Conservation (phyloP, 92 coral and sea anemone genomes). For the Micromussa lordhowensis region DNA sequence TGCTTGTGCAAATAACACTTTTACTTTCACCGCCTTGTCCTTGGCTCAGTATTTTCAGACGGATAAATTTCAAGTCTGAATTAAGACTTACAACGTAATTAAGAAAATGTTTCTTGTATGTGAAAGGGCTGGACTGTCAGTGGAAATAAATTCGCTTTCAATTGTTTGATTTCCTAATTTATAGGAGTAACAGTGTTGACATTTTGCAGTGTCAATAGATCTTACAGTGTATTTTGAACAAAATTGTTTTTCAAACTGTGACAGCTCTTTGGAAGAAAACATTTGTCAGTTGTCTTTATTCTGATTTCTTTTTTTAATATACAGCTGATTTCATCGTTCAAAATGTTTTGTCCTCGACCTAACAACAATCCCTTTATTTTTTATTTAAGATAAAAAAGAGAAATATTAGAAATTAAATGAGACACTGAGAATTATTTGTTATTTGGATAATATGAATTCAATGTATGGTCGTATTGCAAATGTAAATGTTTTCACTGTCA, state of each 20-base stretch:
- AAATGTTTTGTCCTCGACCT: neutral
- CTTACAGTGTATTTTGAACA: neutral
- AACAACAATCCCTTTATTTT: neutral
- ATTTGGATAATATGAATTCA: neutral
- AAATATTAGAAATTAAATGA: neutral
- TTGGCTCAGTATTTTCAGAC: neutral
- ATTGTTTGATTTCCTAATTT: conserved; percentile 50
- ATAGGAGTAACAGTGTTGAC: conserved; percentile 33
- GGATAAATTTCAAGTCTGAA: neutral
- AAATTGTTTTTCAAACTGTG: conserved; percentile 32
- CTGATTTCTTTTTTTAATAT: neutral
- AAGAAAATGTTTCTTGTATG: neutral
- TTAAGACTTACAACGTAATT: neutral
- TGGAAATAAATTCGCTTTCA: conserved; percentile 29
- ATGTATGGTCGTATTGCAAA: neutral
- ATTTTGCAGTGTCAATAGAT: conserved; percentile 17
- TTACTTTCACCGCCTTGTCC: conserved; percentile 7
- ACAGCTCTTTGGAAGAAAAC: conserved; percentile 4
- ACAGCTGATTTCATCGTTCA: conserved; percentile 17
- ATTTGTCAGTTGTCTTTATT: conserved; percentile 2
- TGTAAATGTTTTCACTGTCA: too few relatives aligned
- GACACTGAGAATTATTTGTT: too few relatives aligned
- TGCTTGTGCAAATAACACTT: conserved; percentile 34
- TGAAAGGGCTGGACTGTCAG: neutral
- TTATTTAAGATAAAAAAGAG: neutral